phyloP scores from a whole-genome alignment of 2,113 vertebrate species.

The Theristicus caerulescens region DNA sequence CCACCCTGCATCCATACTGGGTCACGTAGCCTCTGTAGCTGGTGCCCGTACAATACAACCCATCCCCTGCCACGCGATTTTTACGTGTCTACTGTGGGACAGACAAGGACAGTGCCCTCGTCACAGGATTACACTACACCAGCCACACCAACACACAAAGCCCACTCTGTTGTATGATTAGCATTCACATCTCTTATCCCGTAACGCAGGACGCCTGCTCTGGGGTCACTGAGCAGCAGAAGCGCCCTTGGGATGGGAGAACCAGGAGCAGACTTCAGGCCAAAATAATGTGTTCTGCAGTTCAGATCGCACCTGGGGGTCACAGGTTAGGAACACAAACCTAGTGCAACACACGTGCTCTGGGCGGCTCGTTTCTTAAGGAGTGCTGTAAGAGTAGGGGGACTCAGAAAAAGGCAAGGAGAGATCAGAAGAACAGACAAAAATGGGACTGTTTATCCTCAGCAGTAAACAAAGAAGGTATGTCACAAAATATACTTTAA shows the following conservation, averaged over 20 bases:
- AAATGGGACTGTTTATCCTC: neutral
- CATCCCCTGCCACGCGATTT: neutral
- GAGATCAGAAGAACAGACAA: neutral
- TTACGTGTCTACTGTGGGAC: fast-evolving
- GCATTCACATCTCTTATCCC: neutral
- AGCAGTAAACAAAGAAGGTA: neutral
- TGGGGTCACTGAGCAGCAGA: neutral
- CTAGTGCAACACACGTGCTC: too few relatives aligned
- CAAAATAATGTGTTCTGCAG: neutral
- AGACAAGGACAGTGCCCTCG: neutral
- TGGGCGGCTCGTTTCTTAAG: neutral
- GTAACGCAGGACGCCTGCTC: neutral
- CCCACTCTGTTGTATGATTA: neutral
- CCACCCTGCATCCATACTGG: neutral
- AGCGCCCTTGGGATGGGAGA: neutral
- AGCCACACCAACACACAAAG: neutral
- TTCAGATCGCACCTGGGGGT: neutral
- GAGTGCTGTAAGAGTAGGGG: neutral
- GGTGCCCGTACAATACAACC: neutral
- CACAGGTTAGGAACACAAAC: neutral
- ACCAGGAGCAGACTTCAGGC: neutral
- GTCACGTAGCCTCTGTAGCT: neutral
- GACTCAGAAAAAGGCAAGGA: neutral
- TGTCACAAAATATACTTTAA: neutral
- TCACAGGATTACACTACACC: neutral